These are phyloP conservation scores for Spodoptera frugiperda DNA, from an alignment of 1,140 invertebrate genomes.

Conservation along the genomic window DNA sequence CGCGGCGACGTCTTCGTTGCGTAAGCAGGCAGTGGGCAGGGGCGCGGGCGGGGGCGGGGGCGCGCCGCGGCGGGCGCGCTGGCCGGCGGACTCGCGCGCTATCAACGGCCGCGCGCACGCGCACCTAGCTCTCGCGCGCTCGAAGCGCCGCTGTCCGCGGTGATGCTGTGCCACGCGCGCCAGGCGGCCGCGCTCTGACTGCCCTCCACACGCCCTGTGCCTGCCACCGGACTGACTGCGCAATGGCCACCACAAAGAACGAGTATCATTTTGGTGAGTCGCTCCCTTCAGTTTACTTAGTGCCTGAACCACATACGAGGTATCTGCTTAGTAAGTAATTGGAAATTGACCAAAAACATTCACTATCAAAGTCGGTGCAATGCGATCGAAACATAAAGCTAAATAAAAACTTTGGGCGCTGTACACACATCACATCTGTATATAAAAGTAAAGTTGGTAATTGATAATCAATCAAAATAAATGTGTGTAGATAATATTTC, in stretches of 20 bases:
- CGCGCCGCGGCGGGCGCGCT: constrained; percentile 47
- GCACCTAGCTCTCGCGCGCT: constrained; percentile 29
- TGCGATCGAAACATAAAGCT: too few species aligned
- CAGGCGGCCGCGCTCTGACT: constrained; percentile 26
- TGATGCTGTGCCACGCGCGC: constrained; percentile 40
- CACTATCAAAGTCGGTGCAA: too few species aligned
- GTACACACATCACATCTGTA: too few species aligned
- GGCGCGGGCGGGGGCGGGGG: constrained; percentile 51
- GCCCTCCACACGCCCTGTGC: background rate
- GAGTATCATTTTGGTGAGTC: constrained; percentile 77
- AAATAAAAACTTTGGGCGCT: too few species aligned
- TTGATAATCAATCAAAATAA: too few species aligned
- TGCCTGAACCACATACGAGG: too few species aligned
- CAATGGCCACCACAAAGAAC: constrained; percentile 66
- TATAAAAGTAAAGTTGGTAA: too few species aligned
- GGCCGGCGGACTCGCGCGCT: constrained; percentile 62
- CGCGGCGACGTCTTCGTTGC: constrained; percentile 43
- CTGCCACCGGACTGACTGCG: constrained; percentile 47
- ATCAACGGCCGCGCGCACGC: constrained; percentile 65
- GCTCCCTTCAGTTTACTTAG: constrained; percentile 22
- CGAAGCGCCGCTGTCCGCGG: constrained; percentile 13
- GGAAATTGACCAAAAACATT: too few species aligned
- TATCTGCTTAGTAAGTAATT: too few species aligned
- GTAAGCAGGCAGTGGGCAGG: constrained; percentile 41
- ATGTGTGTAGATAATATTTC: too few species aligned